Evolutionary conservation across 2,113 vertebrate species (phyloP).

Genomic region (Neofelis nebulosa): DNA sequence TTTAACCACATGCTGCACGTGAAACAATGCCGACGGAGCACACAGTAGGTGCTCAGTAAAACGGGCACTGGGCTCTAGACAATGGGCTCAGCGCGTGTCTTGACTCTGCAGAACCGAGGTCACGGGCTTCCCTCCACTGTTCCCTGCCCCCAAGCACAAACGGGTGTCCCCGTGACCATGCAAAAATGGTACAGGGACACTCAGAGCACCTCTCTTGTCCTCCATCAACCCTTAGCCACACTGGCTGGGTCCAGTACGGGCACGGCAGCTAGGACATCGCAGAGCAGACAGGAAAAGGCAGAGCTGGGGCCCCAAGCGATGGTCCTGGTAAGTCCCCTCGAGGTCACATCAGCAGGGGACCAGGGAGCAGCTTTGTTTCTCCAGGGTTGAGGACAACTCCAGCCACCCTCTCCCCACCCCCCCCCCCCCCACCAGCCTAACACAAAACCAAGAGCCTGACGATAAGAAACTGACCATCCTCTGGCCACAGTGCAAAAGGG

Average conservation of each 20-base stretch:
- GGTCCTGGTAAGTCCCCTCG: rapidly evolving
- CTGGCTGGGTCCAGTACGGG: rapidly evolving
- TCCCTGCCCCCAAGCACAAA: not conserved
- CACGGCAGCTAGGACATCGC: rapidly evolving
- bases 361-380: not conserved
- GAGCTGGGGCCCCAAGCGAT: rapidly evolving
- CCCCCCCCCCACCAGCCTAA: not conserved
- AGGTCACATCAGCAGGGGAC: no score
- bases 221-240: rapidly evolving
- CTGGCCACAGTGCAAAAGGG: rapidly evolving
- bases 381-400: not conserved
- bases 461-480: not conserved
- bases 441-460: not conserved
- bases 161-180: rapidly evolving
- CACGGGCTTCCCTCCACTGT: rapidly evolving
- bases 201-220: rapidly evolving
- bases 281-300: not conserved
- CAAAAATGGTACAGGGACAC: not conserved
- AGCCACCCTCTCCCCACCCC: not conserved
- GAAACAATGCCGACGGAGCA: not conserved
- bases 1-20: rapidly evolving
- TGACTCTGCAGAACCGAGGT: rapidly evolving
- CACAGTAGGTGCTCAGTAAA: not conserved
- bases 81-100: rapidly evolving
- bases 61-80: rapidly evolving